phyloP scores from a whole-genome alignment of 30 jellyfish, hydroid and myxozoan species.

The Phacellophora camtschatica region DNA sequence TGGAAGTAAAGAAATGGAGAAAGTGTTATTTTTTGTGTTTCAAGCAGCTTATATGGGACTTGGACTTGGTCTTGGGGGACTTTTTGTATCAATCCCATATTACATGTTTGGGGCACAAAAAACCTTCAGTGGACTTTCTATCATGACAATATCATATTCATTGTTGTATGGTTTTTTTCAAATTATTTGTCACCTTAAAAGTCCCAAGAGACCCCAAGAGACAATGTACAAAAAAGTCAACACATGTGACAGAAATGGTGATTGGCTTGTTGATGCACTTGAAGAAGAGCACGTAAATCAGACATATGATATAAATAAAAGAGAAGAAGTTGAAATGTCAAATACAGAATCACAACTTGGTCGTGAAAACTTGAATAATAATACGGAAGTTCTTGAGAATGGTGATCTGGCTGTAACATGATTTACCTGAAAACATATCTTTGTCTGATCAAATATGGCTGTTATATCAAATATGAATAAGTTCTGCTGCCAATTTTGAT shows the following conservation, averaged over 20 bases:
- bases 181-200: neutral
- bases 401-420: neutral
- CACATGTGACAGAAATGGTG: constrained; percentile 43
- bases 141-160: constrained; percentile 31
- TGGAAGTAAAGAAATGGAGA: constrained; percentile 66
- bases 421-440: no score
- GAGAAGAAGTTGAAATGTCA: neutral
- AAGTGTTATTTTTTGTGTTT: constrained; percentile 36
- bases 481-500: no score
- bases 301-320: neutral
- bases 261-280: constrained; percentile 74
- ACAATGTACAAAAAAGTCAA: constrained; percentile 19
- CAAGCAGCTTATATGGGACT: constrained; percentile 66
- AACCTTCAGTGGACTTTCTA: constrained; percentile 49
- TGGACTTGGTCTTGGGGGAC: constrained; percentile 71
- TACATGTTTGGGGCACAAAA: constrained; percentile 42
- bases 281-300: constrained; percentile 31
- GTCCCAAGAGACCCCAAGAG: neutral
- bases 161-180: neutral
- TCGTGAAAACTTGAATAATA: neutral
- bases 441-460: no score
- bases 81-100: constrained; percentile 60
- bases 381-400: neutral
- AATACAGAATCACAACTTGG: neutral
- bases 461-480: no score